Base-by-base conservation (phyloP, 2,797 vertebrate species). In the Sylvia borin region DNA sequence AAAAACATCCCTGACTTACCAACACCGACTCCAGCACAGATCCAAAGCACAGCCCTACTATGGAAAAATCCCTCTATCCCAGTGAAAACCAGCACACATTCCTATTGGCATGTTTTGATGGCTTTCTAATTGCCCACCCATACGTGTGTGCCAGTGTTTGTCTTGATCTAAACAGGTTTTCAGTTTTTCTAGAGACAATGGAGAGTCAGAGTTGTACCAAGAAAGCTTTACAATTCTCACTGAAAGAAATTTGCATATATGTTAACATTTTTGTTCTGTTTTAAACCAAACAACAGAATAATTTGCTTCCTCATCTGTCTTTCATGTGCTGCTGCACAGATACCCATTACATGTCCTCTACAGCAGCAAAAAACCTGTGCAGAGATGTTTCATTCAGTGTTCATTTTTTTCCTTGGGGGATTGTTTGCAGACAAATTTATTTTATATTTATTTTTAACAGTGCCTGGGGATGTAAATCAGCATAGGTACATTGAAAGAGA, bases 1-100 rank as follows among this genome's bases (percentile, higher is more conserved):
- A 0, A 32, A 71, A 61, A 24, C 17, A 55, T 10, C 32, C 11
- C 60, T 50, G 26, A 3, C 2, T 47, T n/a, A 53, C 0, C 31
- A 58, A 24, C 15, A 8, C 43, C 58, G 21, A 20, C 45, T 42
- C 22, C 27, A 91, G 53, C 58, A 66, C 16, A 54, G 10, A 48
- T 26, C 19, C 65, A 36, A 31, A 76, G 25, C 71, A 47, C 7
- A 53, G 31, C 34, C 22, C 40, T 34, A 1, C 14, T 10, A 21
- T 2, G 27, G 51, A 17, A 85, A 65, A 38, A 7, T 25, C 13
- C 22, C 27, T 38, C 24, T 22, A 9, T 16, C 58, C 24, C 26
- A 42, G 40, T 17, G 17, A 53, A 73, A 68, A 21, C 16, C 62
- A 79, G 45, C 21, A 32, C 10, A 7, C 42, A 2, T 34, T 81